A percentile compares a stretch with the other conserved stretches of the same genome.
Evolutionary conservation across 2,888 invertebrate species (phyloP).

Genomic region (Platynereis dumerilii): DNA sequence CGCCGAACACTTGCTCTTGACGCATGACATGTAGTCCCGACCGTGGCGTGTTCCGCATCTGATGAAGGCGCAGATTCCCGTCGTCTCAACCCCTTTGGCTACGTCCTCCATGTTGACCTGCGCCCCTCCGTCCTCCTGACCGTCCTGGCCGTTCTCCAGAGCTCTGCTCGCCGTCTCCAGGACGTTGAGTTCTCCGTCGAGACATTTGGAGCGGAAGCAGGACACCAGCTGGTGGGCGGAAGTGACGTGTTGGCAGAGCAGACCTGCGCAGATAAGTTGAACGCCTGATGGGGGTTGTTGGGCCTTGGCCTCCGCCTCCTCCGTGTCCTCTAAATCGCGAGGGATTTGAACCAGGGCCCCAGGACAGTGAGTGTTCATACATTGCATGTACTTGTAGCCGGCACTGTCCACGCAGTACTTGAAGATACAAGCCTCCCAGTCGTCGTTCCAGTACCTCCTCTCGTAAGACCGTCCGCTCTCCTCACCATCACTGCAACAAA

Average conservation of each 20-base stretch:
- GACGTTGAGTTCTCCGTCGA: too few relatives aligned
- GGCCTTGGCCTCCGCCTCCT: background rate
- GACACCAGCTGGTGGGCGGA: background rate
- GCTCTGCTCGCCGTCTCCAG: too few relatives aligned
- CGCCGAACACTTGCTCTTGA: too few relatives aligned
- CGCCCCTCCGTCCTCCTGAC: too few relatives aligned
- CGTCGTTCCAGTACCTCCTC: constrained; percentile 1
- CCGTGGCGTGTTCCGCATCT: too few relatives aligned
- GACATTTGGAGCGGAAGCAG: background rate
- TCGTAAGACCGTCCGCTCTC: too few relatives aligned
- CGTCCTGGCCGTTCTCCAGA: too few relatives aligned
- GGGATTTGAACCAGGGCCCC: background rate
- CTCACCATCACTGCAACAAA: too few relatives aligned
- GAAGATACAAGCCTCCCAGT: constrained; percentile 5
- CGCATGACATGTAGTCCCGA: too few relatives aligned
- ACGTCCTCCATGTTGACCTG: too few relatives aligned
- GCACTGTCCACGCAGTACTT: background rate
- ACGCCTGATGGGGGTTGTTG: background rate
- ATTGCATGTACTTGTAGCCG: background rate
- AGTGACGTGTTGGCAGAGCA: constrained; percentile 3
- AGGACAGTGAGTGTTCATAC: constrained; percentile 9
- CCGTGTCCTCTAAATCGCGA: background rate
- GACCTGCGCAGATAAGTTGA: background rate
- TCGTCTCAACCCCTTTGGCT: too few relatives aligned
- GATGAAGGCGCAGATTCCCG: too few relatives aligned